Conservation (phyloP, 2,888 invertebrate genomes). For the Drosophila incognita region DNA sequence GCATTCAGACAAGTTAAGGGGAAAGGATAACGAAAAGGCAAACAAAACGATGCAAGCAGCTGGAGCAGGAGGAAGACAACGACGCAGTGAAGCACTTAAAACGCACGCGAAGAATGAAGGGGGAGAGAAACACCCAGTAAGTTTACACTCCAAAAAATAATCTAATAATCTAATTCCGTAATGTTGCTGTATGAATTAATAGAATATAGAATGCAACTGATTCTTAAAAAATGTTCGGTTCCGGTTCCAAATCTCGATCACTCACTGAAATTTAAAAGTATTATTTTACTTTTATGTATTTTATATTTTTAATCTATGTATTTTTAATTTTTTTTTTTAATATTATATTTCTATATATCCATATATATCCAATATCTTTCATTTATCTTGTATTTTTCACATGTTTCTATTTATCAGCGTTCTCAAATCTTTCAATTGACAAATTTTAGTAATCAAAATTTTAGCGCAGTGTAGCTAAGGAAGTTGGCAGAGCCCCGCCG, state of each 20-base stretch:
- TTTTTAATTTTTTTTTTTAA: neutral
- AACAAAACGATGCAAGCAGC: slow-evolving; percentile 40
- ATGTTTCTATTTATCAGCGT: neutral
- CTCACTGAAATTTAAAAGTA: neutral
- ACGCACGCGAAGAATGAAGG: slow-evolving; percentile 12
- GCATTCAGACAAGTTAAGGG: slow-evolving; percentile 35
- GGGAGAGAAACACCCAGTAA: neutral
- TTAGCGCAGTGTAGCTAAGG: slow-evolving; percentile 2
- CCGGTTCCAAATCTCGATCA: too few species aligned
- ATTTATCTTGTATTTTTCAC: neutral
- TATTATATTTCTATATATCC: fast-evolving
- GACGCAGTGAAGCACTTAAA: slow-evolving; percentile 62
- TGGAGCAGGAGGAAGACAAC: slow-evolving; percentile 33
- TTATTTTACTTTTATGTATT: neutral
- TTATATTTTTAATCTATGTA: neutral
- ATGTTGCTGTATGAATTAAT: neutral
- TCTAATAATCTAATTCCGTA: too few species aligned
- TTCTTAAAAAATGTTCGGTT: neutral
- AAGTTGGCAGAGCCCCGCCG: slow-evolving; percentile 52
- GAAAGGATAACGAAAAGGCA: slow-evolving; percentile 25
- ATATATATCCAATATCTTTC: fast-evolving
- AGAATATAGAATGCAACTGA: neutral
- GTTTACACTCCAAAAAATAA: neutral
- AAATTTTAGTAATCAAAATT: neutral
- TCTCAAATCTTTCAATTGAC: neutral